Percentiles rank a stretch among this genome's conserved stretches.
Conservation (phyloP, 2,888 invertebrate genomes). For the Aphelenchoides bicaudatus region DNA sequence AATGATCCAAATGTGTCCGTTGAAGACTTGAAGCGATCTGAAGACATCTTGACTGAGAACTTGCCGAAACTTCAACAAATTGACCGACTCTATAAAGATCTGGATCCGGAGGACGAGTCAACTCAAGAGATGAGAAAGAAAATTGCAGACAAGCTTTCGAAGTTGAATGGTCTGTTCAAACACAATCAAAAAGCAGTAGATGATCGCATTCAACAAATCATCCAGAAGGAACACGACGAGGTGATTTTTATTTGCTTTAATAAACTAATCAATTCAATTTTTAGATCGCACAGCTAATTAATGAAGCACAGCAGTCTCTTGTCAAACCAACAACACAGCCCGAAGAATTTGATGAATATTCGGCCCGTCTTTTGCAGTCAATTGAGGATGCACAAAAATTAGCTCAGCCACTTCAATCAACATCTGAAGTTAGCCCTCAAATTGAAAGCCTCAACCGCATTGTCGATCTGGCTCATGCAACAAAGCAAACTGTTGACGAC, state of each 20-base stretch:
- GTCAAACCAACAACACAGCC: no score
- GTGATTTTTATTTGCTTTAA: no score
- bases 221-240: no score
- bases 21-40: slow-evolving; percentile 21
- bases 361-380: no score
- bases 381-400: no score
- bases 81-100: slow-evolving; percentile 9
- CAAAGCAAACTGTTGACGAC: slow-evolving; percentile 7
- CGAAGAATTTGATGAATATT: no score
- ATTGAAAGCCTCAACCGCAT: slow-evolving; percentile 8
- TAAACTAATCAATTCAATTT: no score
- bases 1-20: slow-evolving; percentile 22
- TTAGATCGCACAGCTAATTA: no score
- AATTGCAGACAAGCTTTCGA: not conserved
- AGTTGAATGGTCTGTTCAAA: not conserved
- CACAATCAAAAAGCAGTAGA: not conserved
- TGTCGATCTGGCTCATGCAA: slow-evolving; percentile 16
- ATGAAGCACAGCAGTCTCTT: no score
- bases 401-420: no score
- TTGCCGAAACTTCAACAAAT: slow-evolving; percentile 17
- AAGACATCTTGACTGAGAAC: slow-evolving; percentile 7
- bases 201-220: not conserved
- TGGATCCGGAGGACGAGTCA: not conserved
- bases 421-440: no score
- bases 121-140: not conserved